These are phyloP conservation scores for Trachemys scripta DNA, from an alignment of 2,113 vertebrate species.

Conservation along the genomic window DNA sequence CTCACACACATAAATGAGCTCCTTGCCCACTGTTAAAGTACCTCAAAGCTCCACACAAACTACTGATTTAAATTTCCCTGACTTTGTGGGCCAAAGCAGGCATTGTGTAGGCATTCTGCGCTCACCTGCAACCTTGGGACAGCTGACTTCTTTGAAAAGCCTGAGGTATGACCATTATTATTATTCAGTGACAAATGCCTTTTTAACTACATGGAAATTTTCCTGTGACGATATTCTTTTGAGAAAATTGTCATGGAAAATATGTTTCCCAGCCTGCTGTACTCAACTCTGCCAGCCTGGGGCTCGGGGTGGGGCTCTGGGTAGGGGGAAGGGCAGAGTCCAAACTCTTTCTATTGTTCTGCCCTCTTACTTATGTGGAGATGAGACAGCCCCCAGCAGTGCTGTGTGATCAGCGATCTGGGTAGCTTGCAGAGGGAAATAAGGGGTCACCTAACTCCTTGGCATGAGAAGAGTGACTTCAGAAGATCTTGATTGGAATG, in stretches of 20 bases:
- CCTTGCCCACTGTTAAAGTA: neutral
- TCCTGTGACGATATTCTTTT: neutral
- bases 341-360: fast-evolving
- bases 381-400: neutral
- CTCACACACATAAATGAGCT: neutral
- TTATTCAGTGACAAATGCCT: neutral
- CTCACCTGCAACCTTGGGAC: neutral
- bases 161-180: neutral
- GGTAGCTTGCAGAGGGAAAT: neutral
- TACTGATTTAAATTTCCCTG: neutral
- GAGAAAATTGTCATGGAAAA: neutral
- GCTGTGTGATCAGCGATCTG: neutral
- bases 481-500: neutral
- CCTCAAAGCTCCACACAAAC: neutral
- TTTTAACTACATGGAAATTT: neutral
- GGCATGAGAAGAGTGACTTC: neutral
- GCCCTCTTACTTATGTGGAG: neutral
- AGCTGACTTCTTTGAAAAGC: neutral
- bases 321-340: neutral
- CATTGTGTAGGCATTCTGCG: neutral
- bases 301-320: neutral
- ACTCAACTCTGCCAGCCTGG: neutral
- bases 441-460: neutral
- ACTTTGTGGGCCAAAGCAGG: neutral
- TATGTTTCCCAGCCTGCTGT: neutral